Evolutionary conservation across 2,888 invertebrate genomes (phyloP), one percentile per base, ranked within the genome.

Genomic region (Ochropleura plecta): DNA sequence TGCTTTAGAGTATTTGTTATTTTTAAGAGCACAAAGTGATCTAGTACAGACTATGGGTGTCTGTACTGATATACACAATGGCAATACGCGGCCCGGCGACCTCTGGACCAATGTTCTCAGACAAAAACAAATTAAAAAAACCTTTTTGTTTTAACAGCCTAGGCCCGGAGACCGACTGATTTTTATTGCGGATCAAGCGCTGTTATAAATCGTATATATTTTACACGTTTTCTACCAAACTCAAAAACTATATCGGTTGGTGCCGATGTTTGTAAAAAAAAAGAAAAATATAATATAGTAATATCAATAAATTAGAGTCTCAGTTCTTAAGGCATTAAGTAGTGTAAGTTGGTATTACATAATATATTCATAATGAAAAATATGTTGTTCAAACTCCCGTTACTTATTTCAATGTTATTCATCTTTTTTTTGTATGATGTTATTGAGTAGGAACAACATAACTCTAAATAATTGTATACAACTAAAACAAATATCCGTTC

Each of bases 111-210:
- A 69, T 48, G 68, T 74, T 65, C 64, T 67, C 70, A 73, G 75
- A 86, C 78, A 63, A 79, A 81, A 78, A 78, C 69, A 78, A 81
- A 78, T 55, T 42, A 79, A 73, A 73, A 70, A 76, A 62, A 51
- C 42, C 51, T 73, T 78, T 86, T 73, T 69, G 64, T 73, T 80
- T 78, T 59, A 73, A 76, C 68, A 64, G 44, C 65, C 59, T 75
- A 78, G 73, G 49, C 65, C 48, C 8, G 48, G 75, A 79, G 70
- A 70, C 63, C 16, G 62, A 53, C 63, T 62, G 44, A 53, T 75
- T 82, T 75, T 72, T 68, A 64, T 71, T 66, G 53, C 20, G 48
- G 44, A 66, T 66, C 55, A 74, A 63, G 67, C 20, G 16, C n/a
- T 69, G 51, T 57, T 66, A 49, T 75, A 51, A 55, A 55, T 55